Conservation (phyloP, 2,888 invertebrate genomes). For the Ganaspis brasiliensis region DNA sequence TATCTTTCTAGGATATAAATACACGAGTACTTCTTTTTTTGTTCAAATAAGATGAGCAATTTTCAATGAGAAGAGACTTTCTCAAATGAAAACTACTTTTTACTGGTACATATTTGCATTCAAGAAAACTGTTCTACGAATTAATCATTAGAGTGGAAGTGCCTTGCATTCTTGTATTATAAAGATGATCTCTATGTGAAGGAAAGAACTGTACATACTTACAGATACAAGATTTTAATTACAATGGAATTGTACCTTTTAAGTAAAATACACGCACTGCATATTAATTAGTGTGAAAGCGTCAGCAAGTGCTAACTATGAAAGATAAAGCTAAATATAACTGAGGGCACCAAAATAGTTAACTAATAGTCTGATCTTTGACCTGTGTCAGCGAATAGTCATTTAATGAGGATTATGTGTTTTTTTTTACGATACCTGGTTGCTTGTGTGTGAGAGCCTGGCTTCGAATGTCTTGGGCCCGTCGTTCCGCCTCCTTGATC, state of each 20-base stretch:
- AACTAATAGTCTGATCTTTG: conserved; percentile 72
- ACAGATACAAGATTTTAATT: not conserved
- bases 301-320: conserved; percentile 80
- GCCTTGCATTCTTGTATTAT: conserved; percentile 25
- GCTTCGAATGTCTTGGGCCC: conserved; percentile 75
- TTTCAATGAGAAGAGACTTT: not conserved
- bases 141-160: conserved; percentile 8
- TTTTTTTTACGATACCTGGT: conserved; percentile 74
- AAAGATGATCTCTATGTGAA: conserved; percentile 17
- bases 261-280: conserved; percentile 76
- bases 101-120: conserved; percentile 11
- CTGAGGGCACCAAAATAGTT: conserved; percentile 80
- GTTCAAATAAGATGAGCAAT: not conserved
- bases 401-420: conserved; percentile 52
- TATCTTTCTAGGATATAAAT: conserved; percentile 6
- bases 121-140: conserved; percentile 14
- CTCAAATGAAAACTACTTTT: not conserved
- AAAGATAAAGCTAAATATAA: conserved; percentile 81
- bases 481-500: conserved; percentile 77
- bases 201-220: conserved; percentile 39
- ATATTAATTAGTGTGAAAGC: conserved; percentile 79
- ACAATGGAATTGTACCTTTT: conserved; percentile 66
- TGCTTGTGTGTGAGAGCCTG: conserved; percentile 67
- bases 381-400: conserved; percentile 65
- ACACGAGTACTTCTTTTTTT: not conserved